Evolutionary conservation across 2,888 invertebrate genomes (phyloP).

Genomic region (Pseudococcus jackbeardsleyi): DNA sequence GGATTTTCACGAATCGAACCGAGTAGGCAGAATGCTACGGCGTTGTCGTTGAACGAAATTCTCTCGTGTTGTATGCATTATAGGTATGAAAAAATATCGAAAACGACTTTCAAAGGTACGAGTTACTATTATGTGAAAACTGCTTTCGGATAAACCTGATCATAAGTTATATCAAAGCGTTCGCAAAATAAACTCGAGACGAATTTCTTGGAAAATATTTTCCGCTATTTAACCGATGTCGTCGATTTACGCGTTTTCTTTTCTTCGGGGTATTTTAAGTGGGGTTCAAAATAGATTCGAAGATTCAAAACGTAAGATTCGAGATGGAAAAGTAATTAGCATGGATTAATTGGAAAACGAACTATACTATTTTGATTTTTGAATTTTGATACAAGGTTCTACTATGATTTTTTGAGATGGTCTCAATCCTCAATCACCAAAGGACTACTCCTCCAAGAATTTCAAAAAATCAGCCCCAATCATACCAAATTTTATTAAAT

Average conservation of each 20-base stretch:
- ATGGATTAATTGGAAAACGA: not conserved
- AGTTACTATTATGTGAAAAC: conserved; percentile 23
- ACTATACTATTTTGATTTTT: no score
- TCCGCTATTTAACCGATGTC: not conserved
- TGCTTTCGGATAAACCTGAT: not conserved
- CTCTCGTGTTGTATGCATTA: not conserved
- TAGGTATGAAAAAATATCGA: not conserved
- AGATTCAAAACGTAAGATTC: not conserved
- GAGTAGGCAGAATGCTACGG: not conserved
- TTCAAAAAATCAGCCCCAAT: no score
- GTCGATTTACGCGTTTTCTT: not conserved
- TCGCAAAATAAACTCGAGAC: not conserved
- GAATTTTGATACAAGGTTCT: no score
- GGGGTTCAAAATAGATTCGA: not conserved
- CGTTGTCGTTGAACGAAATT: not conserved
- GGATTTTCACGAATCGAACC: not conserved
- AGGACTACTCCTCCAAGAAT: no score
- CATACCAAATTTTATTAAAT: no score
- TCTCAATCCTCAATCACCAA: no score
- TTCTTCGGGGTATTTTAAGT: not conserved
- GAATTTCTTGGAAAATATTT: not conserved
- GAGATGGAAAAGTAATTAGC: not conserved
- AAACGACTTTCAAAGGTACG: not conserved
- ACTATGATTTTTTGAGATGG: no score
- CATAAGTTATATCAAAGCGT: conserved; percentile 7